A percentile compares a stretch with the other conserved stretches of the same genome.
phyloP scores from a whole-genome alignment of 2,797 vertebrate species.

The Adelosebastes latens region DNA sequence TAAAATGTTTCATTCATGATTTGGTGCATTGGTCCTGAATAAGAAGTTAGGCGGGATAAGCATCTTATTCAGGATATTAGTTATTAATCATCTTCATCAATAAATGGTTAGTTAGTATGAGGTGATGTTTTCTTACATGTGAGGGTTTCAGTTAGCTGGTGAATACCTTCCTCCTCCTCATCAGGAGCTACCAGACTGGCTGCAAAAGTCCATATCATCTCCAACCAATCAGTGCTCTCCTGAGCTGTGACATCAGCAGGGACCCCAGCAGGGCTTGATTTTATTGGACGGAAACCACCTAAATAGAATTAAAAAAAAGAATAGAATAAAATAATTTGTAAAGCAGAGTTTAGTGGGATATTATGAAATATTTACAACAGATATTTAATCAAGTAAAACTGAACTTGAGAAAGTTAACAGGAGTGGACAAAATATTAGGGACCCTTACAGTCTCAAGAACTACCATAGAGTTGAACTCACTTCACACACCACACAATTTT shows the following conservation, averaged over 20 bases:
- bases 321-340: rapidly evolving
- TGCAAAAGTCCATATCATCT: slow-evolving; percentile 63
- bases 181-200: slow-evolving; percentile 73
- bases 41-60: not conserved
- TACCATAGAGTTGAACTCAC: not conserved
- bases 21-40: not conserved
- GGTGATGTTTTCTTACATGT: slow-evolving; percentile 76
- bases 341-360: not conserved
- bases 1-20: not conserved
- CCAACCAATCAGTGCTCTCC: slow-evolving; percentile 71
- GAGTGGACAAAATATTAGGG: not conserved
- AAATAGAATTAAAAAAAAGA: not conserved
- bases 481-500: not conserved
- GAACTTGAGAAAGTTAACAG: not conserved
- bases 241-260: slow-evolving; percentile 10
- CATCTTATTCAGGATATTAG: not conserved
- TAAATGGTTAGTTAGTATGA: slow-evolving; percentile 31
- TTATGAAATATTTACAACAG: not conserved
- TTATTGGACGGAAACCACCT: slow-evolving; percentile 62
- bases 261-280: slow-evolving; percentile 30
- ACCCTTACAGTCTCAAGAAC: not conserved
- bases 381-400: not conserved
- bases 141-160: slow-evolving; percentile 74
- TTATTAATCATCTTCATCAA: not conserved
- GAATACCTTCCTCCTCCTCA: slow-evolving; percentile 81